These are phyloP conservation scores for Macaria notata DNA, from an alignment of 2,888 invertebrate species.

Conservation along the genomic window DNA sequence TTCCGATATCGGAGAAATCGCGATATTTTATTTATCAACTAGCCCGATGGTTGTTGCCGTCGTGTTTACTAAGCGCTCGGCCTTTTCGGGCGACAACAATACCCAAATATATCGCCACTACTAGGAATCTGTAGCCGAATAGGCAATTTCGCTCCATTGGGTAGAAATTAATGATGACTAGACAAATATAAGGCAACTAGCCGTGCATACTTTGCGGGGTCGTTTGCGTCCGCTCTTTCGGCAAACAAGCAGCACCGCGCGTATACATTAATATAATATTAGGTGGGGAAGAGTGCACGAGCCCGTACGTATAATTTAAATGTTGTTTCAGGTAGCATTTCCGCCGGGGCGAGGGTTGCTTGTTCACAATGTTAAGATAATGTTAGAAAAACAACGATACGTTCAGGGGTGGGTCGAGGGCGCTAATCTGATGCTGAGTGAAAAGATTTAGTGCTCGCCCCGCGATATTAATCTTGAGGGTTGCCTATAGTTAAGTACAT, in stretches of 20 bases:
- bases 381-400: slow-evolving; percentile 71
- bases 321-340: slow-evolving; percentile 55
- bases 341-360: slow-evolving; percentile 42
- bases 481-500: slow-evolving; percentile 30
- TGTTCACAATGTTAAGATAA: slow-evolving; percentile 65
- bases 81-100: slow-evolving; percentile 25
- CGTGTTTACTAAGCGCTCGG: slow-evolving; percentile 16
- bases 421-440: slow-evolving; percentile 72
- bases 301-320: slow-evolving; percentile 41
- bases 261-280: slow-evolving; percentile 35
- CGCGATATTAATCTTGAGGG: slow-evolving; percentile 58
- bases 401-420: slow-evolving; percentile 55
- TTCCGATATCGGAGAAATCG: slow-evolving; percentile 24
- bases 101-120: slow-evolving; percentile 26
- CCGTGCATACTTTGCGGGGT: slow-evolving; percentile 27
- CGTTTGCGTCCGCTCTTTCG: slow-evolving; percentile 27
- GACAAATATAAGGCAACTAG: slow-evolving; percentile 25
- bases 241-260: slow-evolving; percentile 29
- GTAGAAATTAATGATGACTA: slow-evolving; percentile 30
- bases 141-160: slow-evolving; percentile 28
- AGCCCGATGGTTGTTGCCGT: slow-evolving; percentile 17
- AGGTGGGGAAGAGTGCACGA: slow-evolving; percentile 26
- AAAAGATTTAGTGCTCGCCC: slow-evolving; percentile 71
- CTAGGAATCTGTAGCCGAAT: slow-evolving; percentile 19
- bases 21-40: slow-evolving; percentile 28